Conservation (phyloP, 2,797 vertebrate genomes). For the Galagoides demidoff region DNA sequence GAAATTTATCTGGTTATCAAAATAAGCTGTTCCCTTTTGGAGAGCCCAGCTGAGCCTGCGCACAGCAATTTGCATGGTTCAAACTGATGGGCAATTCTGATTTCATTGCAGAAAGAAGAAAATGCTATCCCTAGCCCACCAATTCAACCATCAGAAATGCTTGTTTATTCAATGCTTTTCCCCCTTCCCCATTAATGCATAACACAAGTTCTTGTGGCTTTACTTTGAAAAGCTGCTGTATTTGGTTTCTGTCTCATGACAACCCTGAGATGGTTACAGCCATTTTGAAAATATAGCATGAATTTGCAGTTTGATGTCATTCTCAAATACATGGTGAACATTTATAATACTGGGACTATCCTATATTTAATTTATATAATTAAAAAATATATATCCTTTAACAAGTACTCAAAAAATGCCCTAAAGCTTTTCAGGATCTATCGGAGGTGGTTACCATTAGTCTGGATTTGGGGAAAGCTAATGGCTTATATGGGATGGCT, state of each 20-base stretch:
- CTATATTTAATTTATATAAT: constrained; percentile 27
- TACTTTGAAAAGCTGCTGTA: constrained; percentile 58
- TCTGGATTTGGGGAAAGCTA: constrained; percentile 8
- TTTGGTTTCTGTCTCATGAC: constrained; percentile 59
- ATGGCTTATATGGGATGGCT: not conserved
- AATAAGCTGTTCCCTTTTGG: constrained; percentile 81
- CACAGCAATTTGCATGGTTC: constrained; percentile 76
- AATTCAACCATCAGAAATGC: constrained; percentile 68
- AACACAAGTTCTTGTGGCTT: constrained; percentile 61
- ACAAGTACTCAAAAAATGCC: not conserved
- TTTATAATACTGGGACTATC: not conserved
- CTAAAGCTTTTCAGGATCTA: not conserved
- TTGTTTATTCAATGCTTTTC: constrained; percentile 48
- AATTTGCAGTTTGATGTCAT: constrained; percentile 36
- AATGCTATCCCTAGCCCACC: constrained; percentile 60
- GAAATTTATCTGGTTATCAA: constrained; percentile 85
- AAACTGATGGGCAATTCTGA: constrained; percentile 77
- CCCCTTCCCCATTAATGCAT: constrained; percentile 53
- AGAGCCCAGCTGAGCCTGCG: constrained; percentile 72
- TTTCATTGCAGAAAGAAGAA: constrained; percentile 75
- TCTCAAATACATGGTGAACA: constrained; percentile 29
- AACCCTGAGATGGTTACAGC: constrained; percentile 36
- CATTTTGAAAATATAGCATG: constrained; percentile 43
- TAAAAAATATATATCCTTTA: constrained; percentile 9
- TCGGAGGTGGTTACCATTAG: not conserved